Evolutionary conservation across 2,113 vertebrate genomes (phyloP), one percentile per base, ranked within the genome.

Genomic region (Thymallus thymallus): DNA sequence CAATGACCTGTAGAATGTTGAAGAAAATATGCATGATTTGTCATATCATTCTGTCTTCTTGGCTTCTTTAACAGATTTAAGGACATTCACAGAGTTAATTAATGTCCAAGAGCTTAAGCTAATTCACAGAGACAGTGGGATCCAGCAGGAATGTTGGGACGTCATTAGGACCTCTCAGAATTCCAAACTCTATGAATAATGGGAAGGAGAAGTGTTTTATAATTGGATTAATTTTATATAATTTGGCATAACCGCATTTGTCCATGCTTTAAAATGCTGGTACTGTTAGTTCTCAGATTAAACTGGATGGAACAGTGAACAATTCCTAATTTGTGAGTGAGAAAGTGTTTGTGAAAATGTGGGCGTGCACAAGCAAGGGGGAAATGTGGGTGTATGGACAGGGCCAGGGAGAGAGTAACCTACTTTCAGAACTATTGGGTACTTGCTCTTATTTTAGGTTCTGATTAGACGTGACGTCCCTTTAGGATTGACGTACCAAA

Each of bases 351-450:
- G 64, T 72, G 68, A 76, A 74, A 20, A 45, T 48, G 61, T 62
- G 69, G 45, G 45, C 45, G 68, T 48, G 18, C 70, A 72, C 77
- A 2, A 32, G 73, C 63, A 35, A 22, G 22, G 55, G 23, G 62
- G 66, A 82, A 84, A 82, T 81, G 81, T 75, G 29, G 72, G 71
- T 6, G 9, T 67, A 74, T 61, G 68, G 60, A 46, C 65, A 73
- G 65, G 70, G 68, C 26, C 20, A 20, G 46, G 24, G 13, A 24
- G 22, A 10, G 3, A 32, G 75, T 73, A 70, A 70, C 2, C 6
- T 56, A 69, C 58, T 26, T 62, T 29, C 29, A 63, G 51, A 67
- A 69, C 60, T 18, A 16, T 18, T 30, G 63, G 24, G 26, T 65
- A 20, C 18, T 29, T 29, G 71, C 3, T 55, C 51, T 0, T 55